phyloP scores from a whole-genome alignment of 2,797 vertebrate species.

The Chloroceryle amazona region DNA sequence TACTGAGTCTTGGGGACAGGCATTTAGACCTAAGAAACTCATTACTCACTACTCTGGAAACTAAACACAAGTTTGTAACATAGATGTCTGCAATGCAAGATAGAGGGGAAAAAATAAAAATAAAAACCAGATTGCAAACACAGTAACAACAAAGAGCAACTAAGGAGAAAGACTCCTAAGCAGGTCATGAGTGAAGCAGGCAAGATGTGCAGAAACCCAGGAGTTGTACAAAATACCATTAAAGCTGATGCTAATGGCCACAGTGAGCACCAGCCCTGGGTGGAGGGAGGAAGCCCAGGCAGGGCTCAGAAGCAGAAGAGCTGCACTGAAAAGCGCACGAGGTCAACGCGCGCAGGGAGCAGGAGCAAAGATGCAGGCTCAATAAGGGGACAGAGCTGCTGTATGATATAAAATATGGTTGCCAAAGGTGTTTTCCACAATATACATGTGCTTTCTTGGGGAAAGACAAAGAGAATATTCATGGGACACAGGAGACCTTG shows the following conservation, averaged over 20 bases:
- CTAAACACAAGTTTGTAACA: neutral
- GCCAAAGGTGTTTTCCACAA: neutral
- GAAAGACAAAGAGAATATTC: neutral
- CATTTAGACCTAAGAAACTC: neutral
- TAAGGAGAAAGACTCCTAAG: neutral
- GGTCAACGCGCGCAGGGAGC: accelerated
- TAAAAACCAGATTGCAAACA: neutral
- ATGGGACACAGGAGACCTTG: neutral
- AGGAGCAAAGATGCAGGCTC: neutral
- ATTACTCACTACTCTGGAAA: neutral
- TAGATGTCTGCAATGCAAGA: neutral
- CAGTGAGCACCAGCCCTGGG: accelerated
- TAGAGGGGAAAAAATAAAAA: neutral
- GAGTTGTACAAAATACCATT: neutral
- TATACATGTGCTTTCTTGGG: neutral
- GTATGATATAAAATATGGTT: neutral
- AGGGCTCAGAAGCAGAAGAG: neutral
- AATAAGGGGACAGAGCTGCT: neutral
- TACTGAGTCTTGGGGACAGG: neutral
- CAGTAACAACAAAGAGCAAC: neutral
- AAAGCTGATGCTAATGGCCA: accelerated
- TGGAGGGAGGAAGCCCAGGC: accelerated
- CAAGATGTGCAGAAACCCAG: neutral
- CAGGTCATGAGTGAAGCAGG: neutral
- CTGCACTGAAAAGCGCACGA: accelerated